Conservation (phyloP, 2,797 vertebrate genomes). For the Tokudaia tokunoshimensis region DNA sequence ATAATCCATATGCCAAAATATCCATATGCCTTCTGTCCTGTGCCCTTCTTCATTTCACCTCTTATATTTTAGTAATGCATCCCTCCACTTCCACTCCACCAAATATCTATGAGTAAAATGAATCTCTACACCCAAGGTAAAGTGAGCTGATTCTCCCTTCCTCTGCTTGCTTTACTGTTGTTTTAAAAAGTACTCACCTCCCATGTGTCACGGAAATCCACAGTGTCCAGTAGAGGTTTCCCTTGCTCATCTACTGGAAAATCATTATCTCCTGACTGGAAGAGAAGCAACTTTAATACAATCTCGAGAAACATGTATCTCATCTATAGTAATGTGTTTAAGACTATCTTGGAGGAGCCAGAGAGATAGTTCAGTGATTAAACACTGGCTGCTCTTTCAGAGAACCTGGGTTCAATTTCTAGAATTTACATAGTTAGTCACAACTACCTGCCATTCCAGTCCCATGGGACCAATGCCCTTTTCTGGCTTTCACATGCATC, state of each 20-base stretch:
- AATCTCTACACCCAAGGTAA: neutral
- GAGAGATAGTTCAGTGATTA: neutral
- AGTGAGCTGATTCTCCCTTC: neutral
- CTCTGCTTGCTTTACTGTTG: neutral
- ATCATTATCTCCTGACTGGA: neutral
- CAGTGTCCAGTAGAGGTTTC: neutral
- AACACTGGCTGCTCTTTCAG: neutral
- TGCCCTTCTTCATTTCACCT: neutral
- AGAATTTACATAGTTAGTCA: neutral
- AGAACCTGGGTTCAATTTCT: neutral
- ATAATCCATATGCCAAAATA: neutral
- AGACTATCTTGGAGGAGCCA: neutral
- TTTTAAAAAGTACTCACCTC: neutral
- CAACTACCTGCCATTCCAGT: neutral
- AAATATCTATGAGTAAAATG: neutral
- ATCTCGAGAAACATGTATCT: rapidly evolving
- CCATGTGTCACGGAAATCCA: conserved; percentile 54
- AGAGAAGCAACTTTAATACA: neutral
- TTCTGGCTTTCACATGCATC: neutral
- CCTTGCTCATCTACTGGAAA: neutral
- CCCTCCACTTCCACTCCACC: neutral
- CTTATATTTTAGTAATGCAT: neutral
- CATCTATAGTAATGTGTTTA: neutral
- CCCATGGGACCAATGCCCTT: neutral
- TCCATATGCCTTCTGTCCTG: neutral